Percentiles rank a stretch among this genome's conserved stretches.
These are phyloP conservation scores for Polypterus bichir DNA, from an alignment of 2,113 vertebrate genomes.

Conservation along the genomic window DNA sequence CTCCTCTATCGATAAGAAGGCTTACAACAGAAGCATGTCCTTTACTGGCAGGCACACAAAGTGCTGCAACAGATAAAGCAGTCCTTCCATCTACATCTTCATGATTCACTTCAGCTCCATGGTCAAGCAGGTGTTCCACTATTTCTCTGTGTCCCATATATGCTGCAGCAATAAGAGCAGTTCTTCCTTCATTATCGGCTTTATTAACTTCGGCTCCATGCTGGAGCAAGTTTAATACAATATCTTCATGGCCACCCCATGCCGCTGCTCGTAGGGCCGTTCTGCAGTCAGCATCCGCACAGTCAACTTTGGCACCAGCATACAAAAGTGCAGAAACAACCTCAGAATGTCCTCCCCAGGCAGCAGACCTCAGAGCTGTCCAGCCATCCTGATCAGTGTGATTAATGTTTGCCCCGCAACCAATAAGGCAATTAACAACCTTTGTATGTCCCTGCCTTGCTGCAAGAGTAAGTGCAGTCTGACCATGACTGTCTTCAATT, in stretches of 20 bases:
- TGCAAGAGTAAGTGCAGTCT: slow-evolving; percentile 86
- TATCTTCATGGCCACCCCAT: slow-evolving; percentile 94
- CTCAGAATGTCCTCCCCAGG: slow-evolving; percentile 91
- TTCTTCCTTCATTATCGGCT: slow-evolving; percentile 90
- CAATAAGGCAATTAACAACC: slow-evolving; percentile 89
- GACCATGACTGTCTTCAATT: slow-evolving; percentile 77
- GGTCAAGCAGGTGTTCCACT: slow-evolving; percentile 86
- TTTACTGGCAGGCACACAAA: slow-evolving; percentile 90
- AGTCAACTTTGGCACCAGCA: slow-evolving; percentile 88
- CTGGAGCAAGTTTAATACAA: slow-evolving; percentile 86
- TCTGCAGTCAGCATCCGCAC: slow-evolving; percentile 82
- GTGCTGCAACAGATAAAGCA: slow-evolving; percentile 83
- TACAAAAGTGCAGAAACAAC: slow-evolving; percentile 90
- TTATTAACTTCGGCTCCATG: slow-evolving; percentile 93
- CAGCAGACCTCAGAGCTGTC: slow-evolving; percentile 86
- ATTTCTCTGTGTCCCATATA: slow-evolving; percentile 97
- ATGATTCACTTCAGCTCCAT: slow-evolving; percentile 85
- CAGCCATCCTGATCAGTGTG: slow-evolving; percentile 93
- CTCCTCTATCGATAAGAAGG: slow-evolving; percentile 82
- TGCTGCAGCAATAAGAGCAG: slow-evolving; percentile 83
- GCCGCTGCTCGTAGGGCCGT: slow-evolving; percentile 87
- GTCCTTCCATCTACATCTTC: slow-evolving; percentile 91
- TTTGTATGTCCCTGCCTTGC: slow-evolving; percentile 93
- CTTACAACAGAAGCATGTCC: slow-evolving; percentile 89
- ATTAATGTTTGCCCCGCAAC: slow-evolving; percentile 82